Conservation (phyloP, 2,113 vertebrate genomes). For the Lethenteron reissneri region DNA sequence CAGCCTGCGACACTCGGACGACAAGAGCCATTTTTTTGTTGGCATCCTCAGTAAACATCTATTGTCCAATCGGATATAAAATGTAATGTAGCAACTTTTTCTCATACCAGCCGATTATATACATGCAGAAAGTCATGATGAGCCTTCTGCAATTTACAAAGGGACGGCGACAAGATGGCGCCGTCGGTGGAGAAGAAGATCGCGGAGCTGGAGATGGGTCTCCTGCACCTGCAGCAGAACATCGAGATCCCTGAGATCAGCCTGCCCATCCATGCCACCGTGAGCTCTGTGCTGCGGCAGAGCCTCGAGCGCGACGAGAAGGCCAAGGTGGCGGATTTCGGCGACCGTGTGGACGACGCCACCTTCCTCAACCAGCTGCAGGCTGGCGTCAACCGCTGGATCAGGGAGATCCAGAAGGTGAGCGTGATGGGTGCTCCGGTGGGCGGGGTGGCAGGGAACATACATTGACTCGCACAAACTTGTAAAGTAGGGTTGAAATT, state of each 20-base stretch:
- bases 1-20: too few species aligned
- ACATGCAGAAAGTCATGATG: too few species aligned
- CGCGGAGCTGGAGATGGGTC: constrained; percentile 1
- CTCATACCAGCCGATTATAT: too few species aligned
- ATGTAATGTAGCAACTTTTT: too few species aligned
- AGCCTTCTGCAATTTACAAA: neutral
- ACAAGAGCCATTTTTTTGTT: too few species aligned
- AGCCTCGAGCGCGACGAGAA: neutral
- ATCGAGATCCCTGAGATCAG: constrained; percentile 2
- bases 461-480: too few species aligned
- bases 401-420: constrained; percentile 5
- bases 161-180: constrained; percentile 5
- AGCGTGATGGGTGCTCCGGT: too few species aligned
- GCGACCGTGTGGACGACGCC: constrained; percentile 5
- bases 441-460: too few species aligned
- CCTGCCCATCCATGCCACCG: constrained; percentile 4
- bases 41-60: too few species aligned
- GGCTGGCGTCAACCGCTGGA: constrained; percentile 6
- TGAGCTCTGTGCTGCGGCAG: neutral
- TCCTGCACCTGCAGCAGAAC: constrained; percentile 5
- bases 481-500: too few species aligned
- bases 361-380: constrained; percentile 5
- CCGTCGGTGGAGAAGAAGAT: constrained; percentile 2
- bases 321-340: constrained; percentile 5
- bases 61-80: too few species aligned